Base-by-base conservation (phyloP, 2,888 invertebrate species). In the Agrochola litura region DNA sequence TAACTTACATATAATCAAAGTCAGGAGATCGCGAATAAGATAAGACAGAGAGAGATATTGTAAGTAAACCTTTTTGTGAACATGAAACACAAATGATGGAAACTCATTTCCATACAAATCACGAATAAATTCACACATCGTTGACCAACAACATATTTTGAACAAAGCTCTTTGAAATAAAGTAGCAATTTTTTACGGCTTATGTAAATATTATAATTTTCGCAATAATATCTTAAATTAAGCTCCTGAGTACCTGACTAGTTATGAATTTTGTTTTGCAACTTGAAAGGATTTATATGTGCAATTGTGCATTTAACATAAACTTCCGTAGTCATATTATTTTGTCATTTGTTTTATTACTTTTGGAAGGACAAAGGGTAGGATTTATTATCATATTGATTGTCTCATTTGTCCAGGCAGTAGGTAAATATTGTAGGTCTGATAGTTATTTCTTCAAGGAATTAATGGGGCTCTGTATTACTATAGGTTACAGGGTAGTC, bases 201-300 rank as follows among this genome's bases (percentile, higher is more conserved):
- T 84, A 84, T 77, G 75, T 14, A 75, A 84, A 84, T 65, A 58
- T 75, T 63, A 70, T 46, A 74, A 73, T 69, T 75, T 68, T 74
- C 49, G 70, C 72, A 71, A 76, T 46, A 61, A 54, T 61, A 52
- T 61, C 16, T 72, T 41, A n/a, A 37, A 67, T 43, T 67, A 81
- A 81, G 81, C 65, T 64, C 37, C 25, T 52, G 60, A 22, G 41
- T 72, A 67, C 43, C n/a, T 60, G 37, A 25, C 19, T 69, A 58
- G 41, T 43, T 72, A 12, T n/a, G 49, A 25, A 61, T 64, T 67
- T 76, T 60, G 19, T 81, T 77, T 69, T 75, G 65, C 46, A 81
- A 74, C 46, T 37, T 43, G 10, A 43, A 64, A 83, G 71, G 54
- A 69, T 74, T 83, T 79, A 58, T 76, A 41, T 46, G n/a, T 76